Evolutionary conservation across 2,797 vertebrate species (phyloP), one percentile per base, ranked within the genome.

Genomic region (Darevskia mixta): DNA sequence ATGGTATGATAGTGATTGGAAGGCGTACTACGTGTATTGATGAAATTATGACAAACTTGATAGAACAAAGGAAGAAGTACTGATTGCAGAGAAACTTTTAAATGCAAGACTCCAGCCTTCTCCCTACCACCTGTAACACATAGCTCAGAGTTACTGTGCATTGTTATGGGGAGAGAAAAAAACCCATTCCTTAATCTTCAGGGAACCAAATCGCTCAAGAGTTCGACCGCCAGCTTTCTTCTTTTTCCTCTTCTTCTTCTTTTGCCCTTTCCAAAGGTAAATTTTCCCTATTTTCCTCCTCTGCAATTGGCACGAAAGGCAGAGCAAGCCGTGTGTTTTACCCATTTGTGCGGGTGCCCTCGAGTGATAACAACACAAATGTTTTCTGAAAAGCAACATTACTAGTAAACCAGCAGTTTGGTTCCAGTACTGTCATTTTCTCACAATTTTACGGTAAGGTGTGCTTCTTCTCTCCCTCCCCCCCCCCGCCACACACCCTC

Each of bases 371-470:
- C 11, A 18, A 85, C 8, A 79, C 43, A 27, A 77, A 75, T 18
- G 77, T 82, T 64, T 77, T 69, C 77, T 82, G 82, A 75, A n/a
- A 87, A 85, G 43, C 81, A 58, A 87, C 71, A 77, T 45, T 61
- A 72, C 61, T 72, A 49, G 79, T 77, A 87, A 90, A 87, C n/a
- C 45, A 82, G n/a, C 78, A 64, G 61, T n/a, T 80, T 85, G 18
- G n/a, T 49, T 71, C 79, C n/a, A 61, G 49, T 43, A 81, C 76
- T 84, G 25, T 84, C 55, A 84, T 89, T 88, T 87, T 79, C 88
- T 66, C 49, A 1, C 3, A 32, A 85, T 77, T 87, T 85, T 55
- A 75, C 9, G 61, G 45, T 38, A 77, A 69, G 73, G 41, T 29
- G 45, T 73, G 25, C 6, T 29, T 25, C 45, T 41, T 27, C 43